A percentile compares a stretch with the other conserved stretches of the same genome.
Evolutionary conservation across 2,113 vertebrate genomes (phyloP).

Genomic region (Chlamydotis undulata): DNA sequence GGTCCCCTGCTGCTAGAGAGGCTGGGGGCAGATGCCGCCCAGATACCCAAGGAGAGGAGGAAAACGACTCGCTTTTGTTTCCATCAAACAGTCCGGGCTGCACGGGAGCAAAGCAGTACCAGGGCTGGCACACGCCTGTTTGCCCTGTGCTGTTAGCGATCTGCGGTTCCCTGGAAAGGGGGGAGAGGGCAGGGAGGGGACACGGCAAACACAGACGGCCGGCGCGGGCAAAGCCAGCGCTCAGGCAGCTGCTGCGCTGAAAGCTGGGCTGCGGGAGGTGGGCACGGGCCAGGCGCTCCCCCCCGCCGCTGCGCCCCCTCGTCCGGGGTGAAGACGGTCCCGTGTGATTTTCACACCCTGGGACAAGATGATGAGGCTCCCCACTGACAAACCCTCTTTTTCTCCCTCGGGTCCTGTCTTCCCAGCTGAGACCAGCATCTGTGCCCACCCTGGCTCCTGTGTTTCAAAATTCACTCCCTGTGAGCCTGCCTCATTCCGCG

Average conservation of each 20-base stretch:
- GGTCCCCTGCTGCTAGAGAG: background rate
- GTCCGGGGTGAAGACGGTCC: fast-evolving
- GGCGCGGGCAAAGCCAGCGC: fast-evolving
- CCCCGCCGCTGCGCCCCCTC: fast-evolving
- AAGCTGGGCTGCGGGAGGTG: background rate
- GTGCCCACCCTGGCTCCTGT: background rate
- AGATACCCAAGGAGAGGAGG: background rate
- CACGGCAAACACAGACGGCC: background rate
- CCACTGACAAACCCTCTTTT: too few relatives aligned
- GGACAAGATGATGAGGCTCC: background rate
- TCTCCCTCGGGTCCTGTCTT: background rate
- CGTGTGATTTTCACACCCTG: background rate
- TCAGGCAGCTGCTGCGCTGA: background rate
- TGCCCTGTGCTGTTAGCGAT: background rate
- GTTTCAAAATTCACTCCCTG: fast-evolving
- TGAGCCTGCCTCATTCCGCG: background rate
- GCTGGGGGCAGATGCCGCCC: background rate
- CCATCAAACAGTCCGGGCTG: background rate
- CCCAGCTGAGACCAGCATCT: background rate
- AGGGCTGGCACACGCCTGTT: background rate
- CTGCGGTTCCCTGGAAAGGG: background rate
- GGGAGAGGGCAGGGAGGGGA: constrained; percentile 25
- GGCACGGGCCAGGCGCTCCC: background rate
- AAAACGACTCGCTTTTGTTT: background rate
- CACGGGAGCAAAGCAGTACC: background rate